Conservation (phyloP, 2,888 invertebrate genomes). For the Aromia moschata region DNA sequence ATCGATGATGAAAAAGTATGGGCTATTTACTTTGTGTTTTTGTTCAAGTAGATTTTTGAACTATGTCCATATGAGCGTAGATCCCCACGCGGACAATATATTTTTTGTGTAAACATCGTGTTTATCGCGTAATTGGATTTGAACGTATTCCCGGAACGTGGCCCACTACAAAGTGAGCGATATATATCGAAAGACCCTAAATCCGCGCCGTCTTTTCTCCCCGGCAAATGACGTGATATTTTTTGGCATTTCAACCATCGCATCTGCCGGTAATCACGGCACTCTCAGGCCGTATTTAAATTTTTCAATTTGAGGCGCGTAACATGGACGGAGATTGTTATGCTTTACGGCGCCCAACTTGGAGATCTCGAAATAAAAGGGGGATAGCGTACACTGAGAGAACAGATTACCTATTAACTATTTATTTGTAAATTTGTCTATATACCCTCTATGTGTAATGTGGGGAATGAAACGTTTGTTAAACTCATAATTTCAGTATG, state of each 20-base stretch:
- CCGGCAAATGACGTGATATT: conserved; percentile 43
- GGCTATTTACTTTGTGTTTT: too few species aligned
- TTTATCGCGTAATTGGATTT: conserved; percentile 44
- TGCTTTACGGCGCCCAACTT: conserved; percentile 3
- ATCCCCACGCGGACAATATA: background rate
- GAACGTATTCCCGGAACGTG: conserved; percentile 34
- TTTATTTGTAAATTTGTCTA: too few species aligned
- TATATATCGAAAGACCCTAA: conserved; percentile 41
- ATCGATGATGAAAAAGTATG: too few species aligned
- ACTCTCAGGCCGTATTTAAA: conserved; percentile 37
- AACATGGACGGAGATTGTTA: conserved; percentile 9
- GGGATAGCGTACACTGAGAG: background rate
- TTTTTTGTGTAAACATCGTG: conserved; percentile 32
- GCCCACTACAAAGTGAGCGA: conserved; percentile 37
- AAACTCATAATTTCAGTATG: too few species aligned
- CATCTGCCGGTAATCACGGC: conserved; percentile 41
- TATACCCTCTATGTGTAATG: too few species aligned
- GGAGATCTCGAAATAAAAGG: conserved; percentile 15
- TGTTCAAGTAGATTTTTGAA: too few species aligned
- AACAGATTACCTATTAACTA: too few species aligned
- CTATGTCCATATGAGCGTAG: too few species aligned
- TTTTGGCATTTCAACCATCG: conserved; percentile 43
- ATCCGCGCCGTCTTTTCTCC: conserved; percentile 38
- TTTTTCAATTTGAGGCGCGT: conserved; percentile 38
- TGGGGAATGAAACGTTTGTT: too few species aligned